Base-by-base conservation (phyloP, 2,113 vertebrate genomes). In the Embiotoca jacksoni region DNA sequence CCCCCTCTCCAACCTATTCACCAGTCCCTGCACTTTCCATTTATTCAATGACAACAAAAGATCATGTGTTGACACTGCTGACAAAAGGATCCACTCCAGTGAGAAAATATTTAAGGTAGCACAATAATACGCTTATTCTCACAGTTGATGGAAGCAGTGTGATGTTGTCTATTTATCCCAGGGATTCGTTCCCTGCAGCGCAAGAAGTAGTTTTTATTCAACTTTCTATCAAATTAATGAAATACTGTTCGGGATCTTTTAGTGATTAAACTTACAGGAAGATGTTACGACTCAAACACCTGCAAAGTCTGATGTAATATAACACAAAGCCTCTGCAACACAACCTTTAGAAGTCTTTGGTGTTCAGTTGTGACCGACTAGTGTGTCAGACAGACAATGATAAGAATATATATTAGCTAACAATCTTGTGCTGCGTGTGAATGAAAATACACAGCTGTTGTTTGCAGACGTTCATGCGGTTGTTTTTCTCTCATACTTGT, bases 21-120 rank as follows among this genome's bases (percentile, higher is more conserved):
- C 16, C 9, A 59, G 55, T 32, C 4, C 9, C 7, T 23, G 23
- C 23, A 0, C 31, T 37, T 68, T 70, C 6, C 31, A 44, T 80
- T 62, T 35, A 44, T 80, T 62, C 2, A 16, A 32, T 41, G 23
- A n/a, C 41, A 57, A 63, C 47, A 78, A 50, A 23, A 76, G 15
- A 53, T 46, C 3, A 49, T 11, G 13, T 49, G 47, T 31, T 36
- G n/a, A 41, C n/a, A 37, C 2, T 13, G 13, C 23, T 23, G 23
- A 23, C 23, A 23, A 23, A 23, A 23, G 23, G 23, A 23, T 23
- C 23, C 23, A 23, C 23, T 23, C 23, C 23, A 23, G 23, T 23
- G 23, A 23, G 23, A 23, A 23, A 23, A 23, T 23, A 23, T 23
- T 23, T 23, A 23, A 23, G 23, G 23, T 23, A 23, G 23, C 23